phyloP scores from a whole-genome alignment of 2,888 invertebrate species.

The Thysanoteuthis rhombus region DNA sequence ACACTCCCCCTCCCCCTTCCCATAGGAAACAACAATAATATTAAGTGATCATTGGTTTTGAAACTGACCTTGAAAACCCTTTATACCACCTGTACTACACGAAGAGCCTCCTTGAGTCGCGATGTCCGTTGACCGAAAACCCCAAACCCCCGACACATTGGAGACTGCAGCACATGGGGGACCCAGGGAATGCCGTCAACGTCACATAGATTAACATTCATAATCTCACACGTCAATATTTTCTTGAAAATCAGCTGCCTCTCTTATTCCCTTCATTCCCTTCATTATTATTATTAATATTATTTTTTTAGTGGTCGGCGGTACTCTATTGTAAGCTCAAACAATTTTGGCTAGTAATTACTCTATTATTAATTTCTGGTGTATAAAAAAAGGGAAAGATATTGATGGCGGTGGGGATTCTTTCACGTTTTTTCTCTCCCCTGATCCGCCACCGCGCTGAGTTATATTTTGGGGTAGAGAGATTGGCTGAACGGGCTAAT shows the following conservation, averaged over 20 bases:
- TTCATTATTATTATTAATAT: neutral
- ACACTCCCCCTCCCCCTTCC: no score
- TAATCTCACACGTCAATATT: neutral
- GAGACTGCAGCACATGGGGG: neutral
- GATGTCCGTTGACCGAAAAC: no score
- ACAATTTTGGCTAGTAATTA: neutral
- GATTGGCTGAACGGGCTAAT: neutral
- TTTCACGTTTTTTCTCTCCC: neutral
- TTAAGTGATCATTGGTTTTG: no score
- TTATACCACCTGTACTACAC: no score
- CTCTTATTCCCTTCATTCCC: neutral
- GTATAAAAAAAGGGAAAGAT: neutral
- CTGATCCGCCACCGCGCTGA: neutral
- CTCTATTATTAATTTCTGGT: neutral
- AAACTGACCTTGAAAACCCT: no score
- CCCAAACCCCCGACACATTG: neutral
- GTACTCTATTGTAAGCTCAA: neutral
- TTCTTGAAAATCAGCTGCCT: neutral
- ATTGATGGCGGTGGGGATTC: neutral
- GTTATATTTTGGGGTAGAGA: neutral
- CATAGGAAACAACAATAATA: no score
- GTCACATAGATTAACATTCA: neutral
- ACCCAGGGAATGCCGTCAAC: neutral
- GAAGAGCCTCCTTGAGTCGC: no score
- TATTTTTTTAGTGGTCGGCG: neutral